Conservation (phyloP, 1,140 invertebrate species). For the Halictus rubicundus region DNA sequence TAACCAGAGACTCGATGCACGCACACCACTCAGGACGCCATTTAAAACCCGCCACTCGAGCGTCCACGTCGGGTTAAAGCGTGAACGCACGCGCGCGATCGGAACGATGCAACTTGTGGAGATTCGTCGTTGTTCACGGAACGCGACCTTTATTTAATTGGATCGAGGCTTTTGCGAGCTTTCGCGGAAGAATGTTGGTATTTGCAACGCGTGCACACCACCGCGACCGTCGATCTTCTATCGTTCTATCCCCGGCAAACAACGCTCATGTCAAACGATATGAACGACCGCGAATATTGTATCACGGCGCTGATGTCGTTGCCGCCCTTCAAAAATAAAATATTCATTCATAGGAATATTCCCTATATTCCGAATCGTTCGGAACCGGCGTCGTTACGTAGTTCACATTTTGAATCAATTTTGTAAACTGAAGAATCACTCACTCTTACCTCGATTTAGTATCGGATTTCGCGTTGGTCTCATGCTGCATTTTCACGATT, state of each 20-base stretch:
- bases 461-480: no score
- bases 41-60: conserved; percentile 24
- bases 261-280: conserved; percentile 19
- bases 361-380: no score
- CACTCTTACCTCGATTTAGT: no score
- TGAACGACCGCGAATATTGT: not conserved
- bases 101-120: not conserved
- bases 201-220: no score
- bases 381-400: no score
- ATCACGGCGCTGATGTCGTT: conserved; percentile 15
- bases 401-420: no score
- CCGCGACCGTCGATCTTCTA: no score
- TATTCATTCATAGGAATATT: not conserved
- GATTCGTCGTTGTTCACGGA: no score
- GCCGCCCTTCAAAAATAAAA: not conserved
- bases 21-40: conserved; percentile 27
- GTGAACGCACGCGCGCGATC: conserved; percentile 15
- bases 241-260: conserved; percentile 4
- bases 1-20: not conserved
- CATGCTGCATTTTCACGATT: no score
- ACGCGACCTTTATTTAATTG: conserved; percentile 12
- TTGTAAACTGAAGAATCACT: no score
- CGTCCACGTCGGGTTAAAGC: not conserved
- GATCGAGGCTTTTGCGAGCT: not conserved
- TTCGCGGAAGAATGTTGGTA: no score